These are phyloP conservation scores for Carabus problematicus DNA, from an alignment of 2,888 invertebrate species.

Conservation along the genomic window DNA sequence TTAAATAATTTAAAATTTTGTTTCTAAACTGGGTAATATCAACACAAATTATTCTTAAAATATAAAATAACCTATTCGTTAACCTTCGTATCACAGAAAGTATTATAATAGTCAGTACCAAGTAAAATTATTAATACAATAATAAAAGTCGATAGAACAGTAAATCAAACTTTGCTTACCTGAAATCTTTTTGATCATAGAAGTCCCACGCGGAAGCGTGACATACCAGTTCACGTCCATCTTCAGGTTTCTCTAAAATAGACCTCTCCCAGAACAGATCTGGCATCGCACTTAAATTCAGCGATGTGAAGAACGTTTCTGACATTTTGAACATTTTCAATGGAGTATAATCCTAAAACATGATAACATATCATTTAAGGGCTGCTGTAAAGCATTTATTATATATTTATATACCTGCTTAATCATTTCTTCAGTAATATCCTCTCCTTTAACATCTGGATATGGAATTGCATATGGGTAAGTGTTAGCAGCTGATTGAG, in stretches of 20 bases:
- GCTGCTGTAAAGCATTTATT: no score
- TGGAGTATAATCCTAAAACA: constrained; percentile 53
- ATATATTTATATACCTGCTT: constrained; percentile 50
- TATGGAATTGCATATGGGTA: constrained; percentile 62
- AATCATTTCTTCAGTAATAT: constrained; percentile 62
- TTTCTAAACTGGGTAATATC: no score
- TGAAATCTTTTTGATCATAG: constrained; percentile 70
- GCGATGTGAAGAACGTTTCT: constrained; percentile 67
- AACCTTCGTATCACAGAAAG: no score
- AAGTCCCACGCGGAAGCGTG: constrained; percentile 76
- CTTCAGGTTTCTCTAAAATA: constrained; percentile 66
- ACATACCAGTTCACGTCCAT: constrained; percentile 65
- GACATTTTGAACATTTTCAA: constrained; percentile 66
- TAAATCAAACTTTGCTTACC: constrained; percentile 57
- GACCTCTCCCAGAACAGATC: constrained; percentile 49
- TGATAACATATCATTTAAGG: no score
- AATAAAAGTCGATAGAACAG: not conserved
- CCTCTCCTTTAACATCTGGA: constrained; percentile 58
- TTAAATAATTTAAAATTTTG: no score
- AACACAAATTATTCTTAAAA: no score
- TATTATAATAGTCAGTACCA: no score
- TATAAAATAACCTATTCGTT: no score
- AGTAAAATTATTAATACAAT: constrained; percentile 9
- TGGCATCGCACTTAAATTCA: constrained; percentile 62
- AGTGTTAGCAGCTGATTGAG: constrained; percentile 67